Percentiles rank a stretch among this genome's conserved stretches.
Evolutionary conservation across 2,797 vertebrate species (phyloP).

Genomic region (Masticophis lateralis): DNA sequence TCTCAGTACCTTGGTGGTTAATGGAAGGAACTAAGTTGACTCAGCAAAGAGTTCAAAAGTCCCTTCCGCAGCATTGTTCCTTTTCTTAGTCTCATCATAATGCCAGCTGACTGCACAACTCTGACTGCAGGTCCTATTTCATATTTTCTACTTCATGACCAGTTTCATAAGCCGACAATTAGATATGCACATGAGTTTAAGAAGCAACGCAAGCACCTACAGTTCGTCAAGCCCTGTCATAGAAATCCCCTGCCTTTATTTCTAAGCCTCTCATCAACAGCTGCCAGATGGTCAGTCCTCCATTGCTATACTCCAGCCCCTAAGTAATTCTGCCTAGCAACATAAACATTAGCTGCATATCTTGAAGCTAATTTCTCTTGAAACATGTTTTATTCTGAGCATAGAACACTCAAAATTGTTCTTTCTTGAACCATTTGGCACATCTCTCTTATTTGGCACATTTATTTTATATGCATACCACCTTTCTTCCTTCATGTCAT

Average conservation of each 20-base stretch:
- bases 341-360: background rate
- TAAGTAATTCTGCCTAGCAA: background rate
- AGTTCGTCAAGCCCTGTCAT: background rate
- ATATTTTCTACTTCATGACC: background rate
- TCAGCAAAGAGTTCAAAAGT: background rate
- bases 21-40: background rate
- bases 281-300: background rate
- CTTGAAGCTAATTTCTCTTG: too few relatives aligned
- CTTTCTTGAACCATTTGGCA: background rate
- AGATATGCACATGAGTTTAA: background rate
- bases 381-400: background rate
- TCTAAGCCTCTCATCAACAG: background rate
- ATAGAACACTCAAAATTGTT: background rate
- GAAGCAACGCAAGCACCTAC: background rate
- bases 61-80: background rate
- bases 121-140: background rate
- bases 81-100: background rate
- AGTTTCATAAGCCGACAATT: background rate
- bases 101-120: background rate
- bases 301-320: background rate
- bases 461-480: background rate
- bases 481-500: background rate
- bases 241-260: background rate
- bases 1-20: background rate
- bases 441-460: background rate